Evolutionary conservation across 2,888 invertebrate genomes (phyloP).

Genomic region (Eudasyphora cyanicolor): DNA sequence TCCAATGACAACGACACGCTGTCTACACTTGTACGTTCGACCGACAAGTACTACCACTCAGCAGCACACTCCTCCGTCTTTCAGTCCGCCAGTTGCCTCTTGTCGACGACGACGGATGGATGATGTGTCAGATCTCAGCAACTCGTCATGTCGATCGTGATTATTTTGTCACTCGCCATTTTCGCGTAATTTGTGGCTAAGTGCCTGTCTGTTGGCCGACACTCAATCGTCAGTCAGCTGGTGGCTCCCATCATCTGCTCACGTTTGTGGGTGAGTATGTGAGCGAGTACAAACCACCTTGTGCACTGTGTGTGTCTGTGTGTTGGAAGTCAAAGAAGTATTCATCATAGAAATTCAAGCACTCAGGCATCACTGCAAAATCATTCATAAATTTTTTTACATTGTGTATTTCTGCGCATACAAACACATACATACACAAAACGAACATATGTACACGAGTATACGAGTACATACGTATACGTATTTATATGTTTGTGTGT

Average conservation of each 20-base stretch:
- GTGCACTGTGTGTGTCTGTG: neutral
- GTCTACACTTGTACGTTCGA: neutral
- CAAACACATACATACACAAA: neutral
- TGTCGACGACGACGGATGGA: neutral
- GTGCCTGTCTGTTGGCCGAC: no score
- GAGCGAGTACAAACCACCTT: neutral
- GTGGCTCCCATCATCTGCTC: neutral
- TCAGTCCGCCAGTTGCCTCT: neutral
- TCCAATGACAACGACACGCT: neutral
- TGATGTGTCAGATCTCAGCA: slow-evolving; percentile 11
- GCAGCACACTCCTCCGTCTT: neutral
- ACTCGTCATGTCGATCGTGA: neutral
- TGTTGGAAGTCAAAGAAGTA: neutral
- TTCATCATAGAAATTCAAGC: neutral
- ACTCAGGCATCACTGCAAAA: neutral
- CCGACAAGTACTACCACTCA: neutral
- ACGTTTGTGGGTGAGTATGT: neutral
- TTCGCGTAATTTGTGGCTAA: slow-evolving; percentile 17
- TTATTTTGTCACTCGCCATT: slow-evolving; percentile 3
- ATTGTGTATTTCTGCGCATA: neutral
- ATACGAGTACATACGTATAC: no score
- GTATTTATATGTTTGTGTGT: no score
- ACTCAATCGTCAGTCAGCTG: neutral
- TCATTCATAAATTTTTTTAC: neutral
- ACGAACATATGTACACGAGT: neutral